Conservation (phyloP, 2,797 vertebrate genomes). For the Gobionotothen gibberifrons region DNA sequence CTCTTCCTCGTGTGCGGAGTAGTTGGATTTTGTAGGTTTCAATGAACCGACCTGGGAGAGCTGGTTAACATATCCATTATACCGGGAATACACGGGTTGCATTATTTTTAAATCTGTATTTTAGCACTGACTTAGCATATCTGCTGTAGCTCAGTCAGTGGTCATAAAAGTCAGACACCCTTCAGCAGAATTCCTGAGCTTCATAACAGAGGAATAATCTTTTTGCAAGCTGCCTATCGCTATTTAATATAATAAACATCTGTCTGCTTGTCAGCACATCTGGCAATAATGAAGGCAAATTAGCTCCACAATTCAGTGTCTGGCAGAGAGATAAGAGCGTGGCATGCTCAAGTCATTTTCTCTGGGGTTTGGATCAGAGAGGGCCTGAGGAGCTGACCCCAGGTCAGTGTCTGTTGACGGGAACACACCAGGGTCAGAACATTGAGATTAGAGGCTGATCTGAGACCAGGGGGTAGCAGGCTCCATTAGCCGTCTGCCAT, state of each 20-base stretch:
- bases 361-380: constrained; percentile 36
- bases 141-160: constrained; percentile 35
- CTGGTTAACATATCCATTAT: too few species aligned
- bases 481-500: constrained; percentile 54
- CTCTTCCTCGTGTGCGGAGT: too few species aligned
- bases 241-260: constrained; percentile 79
- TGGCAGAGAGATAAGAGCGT: constrained; percentile 84
- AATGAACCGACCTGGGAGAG: too few species aligned
- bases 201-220: constrained; percentile 66
- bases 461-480: constrained; percentile 48
- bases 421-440: constrained; percentile 22
- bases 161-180: constrained; percentile 50
- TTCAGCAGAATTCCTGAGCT: constrained; percentile 61
- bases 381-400: constrained; percentile 58
- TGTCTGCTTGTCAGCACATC: constrained; percentile 86
- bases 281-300: constrained; percentile 89
- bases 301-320: constrained; percentile 86
- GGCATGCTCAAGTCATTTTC: constrained; percentile 83
- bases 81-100: too few species aligned
- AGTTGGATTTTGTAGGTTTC: too few species aligned
- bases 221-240: constrained; percentile 64
- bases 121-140: constrained; percentile 42
- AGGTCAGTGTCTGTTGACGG: constrained; percentile 52
- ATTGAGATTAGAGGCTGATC: constrained; percentile 57
- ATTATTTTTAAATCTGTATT: constrained; percentile 39